Conservation (phyloP, 2,888 invertebrate species). For the Apotomis betuletana region DNA sequence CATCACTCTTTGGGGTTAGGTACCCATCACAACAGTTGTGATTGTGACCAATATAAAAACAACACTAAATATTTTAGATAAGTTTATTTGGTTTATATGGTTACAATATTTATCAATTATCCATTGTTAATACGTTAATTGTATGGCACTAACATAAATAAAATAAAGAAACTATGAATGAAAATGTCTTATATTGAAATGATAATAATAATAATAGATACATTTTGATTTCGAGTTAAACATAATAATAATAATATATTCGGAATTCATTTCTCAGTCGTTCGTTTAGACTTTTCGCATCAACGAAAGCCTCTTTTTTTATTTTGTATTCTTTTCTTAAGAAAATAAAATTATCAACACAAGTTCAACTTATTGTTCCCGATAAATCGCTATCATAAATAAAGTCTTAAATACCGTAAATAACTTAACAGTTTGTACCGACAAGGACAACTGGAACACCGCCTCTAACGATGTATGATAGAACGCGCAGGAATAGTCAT, state of each 20-base stretch:
- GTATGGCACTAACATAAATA: constrained; percentile 82
- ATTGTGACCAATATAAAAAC: constrained; percentile 55
- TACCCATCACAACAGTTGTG: background rate
- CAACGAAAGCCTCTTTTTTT: constrained; percentile 74
- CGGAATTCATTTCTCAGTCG: constrained; percentile 83
- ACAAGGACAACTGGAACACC: constrained; percentile 77
- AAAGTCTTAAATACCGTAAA: constrained; percentile 69
- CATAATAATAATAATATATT: constrained; percentile 64
- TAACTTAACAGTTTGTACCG: constrained; percentile 80
- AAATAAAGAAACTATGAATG: constrained; percentile 61
- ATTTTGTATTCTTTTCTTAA: constrained; percentile 62
- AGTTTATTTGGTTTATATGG: constrained; percentile 83
- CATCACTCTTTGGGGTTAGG: too few relatives aligned
- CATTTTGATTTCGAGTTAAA: constrained; percentile 61
- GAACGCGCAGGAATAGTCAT: constrained; percentile 79
- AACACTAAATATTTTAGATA: constrained; percentile 61
- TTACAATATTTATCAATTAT: constrained; percentile 81
- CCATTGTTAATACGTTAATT: constrained; percentile 82
- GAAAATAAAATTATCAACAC: constrained; percentile 77
- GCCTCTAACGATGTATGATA: constrained; percentile 57
- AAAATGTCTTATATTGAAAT: constrained; percentile 68
- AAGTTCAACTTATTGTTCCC: constrained; percentile 80
- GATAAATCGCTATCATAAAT: constrained; percentile 76
- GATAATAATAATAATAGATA: constrained; percentile 52
- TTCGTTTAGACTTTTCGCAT: constrained; percentile 74